These are phyloP conservation scores for Drosophila auraria DNA, from an alignment of 1,140 invertebrate species.

Conservation along the genomic window DNA sequence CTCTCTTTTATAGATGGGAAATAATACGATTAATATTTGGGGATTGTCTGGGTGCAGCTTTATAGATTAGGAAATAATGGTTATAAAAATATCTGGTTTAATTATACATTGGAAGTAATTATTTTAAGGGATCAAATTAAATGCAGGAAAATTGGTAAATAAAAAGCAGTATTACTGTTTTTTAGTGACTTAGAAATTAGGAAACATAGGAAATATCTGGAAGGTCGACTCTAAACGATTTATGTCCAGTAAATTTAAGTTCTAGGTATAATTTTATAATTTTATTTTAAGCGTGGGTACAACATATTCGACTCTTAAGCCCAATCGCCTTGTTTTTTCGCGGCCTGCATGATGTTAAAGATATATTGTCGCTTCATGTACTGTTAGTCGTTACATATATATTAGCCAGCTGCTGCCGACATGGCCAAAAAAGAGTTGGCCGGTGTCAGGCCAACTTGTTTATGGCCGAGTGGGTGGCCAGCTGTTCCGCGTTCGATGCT, in stretches of 20 bases:
- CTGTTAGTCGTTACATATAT: constrained; percentile 80
- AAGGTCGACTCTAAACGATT: too few relatives aligned
- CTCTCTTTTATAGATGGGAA: neutral
- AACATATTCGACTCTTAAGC: neutral
- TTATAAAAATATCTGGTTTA: neutral
- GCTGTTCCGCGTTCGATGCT: constrained; percentile 16
- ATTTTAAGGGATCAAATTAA: neutral
- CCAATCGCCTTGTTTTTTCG: neutral
- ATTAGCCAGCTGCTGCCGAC: constrained; percentile 64
- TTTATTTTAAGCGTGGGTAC: constrained; percentile 2
- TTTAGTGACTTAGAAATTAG: neutral
- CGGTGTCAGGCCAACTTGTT: constrained; percentile 58
- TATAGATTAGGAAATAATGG: neutral
- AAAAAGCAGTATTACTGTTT: too few relatives aligned
- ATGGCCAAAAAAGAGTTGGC: constrained; percentile 53
- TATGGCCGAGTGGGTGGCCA: constrained; percentile 72
- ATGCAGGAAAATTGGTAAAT: neutral
- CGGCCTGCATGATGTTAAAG: constrained; percentile 57
- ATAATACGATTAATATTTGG: neutral
- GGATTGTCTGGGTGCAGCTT: neutral
- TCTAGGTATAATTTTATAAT: neutral
- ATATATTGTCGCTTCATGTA: constrained; percentile 82
- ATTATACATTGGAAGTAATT: too few relatives aligned
- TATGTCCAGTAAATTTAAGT: neutral
- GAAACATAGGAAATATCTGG: too few relatives aligned